Evolutionary conservation across 2,113 vertebrate species (phyloP), one percentile per base, ranked within the genome.

Genomic region (Apodemus sylvaticus): DNA sequence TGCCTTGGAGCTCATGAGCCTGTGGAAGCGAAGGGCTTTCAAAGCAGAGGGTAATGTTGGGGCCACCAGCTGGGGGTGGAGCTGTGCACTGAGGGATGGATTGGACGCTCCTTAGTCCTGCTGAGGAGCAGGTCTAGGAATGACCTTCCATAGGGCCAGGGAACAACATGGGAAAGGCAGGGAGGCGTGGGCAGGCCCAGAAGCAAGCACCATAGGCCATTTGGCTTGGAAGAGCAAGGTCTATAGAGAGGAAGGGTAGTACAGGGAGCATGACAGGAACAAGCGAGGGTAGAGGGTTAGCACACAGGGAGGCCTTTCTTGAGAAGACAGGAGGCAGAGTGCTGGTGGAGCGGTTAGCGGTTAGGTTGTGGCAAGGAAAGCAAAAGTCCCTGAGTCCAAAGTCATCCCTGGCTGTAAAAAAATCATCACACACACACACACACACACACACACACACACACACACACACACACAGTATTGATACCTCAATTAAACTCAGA

Each of bases 51-150:
- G 20, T 8, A 66, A 66, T 13, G 11, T 14, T 73, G n/a, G 34
- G 0, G 0, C 2, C 20, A 20, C 3, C 16, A 8, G 24, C 16
- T 9, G n/a, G 60, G 16, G 3, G 10, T 36, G 7, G 53, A 45
- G 48, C 12, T 55, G 8, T 4, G 74, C 8, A 29, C 22, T 6
- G 48, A 78, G 16, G 77, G 39, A 5, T 7, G 29, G 48, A 5
- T 42, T n/a, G 39, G 39, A 48, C 36, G 20, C 58, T 71, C 76
- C 22, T 14, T 31, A 79, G 36, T 17, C 5, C 0, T 3, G 24
- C 51, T 0, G 5, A 55, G 31, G 31, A 76, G 6, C 10, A 24
- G 66, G 24, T 4, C 9, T n/a, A 19, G 36, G n/a, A 16, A 60
- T 29, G 78, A 42, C 62, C 26, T 45, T 51, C 55, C 55, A 83